Conservation (phyloP, 2,888 invertebrate genomes). For the Drosophila longiperda region DNA sequence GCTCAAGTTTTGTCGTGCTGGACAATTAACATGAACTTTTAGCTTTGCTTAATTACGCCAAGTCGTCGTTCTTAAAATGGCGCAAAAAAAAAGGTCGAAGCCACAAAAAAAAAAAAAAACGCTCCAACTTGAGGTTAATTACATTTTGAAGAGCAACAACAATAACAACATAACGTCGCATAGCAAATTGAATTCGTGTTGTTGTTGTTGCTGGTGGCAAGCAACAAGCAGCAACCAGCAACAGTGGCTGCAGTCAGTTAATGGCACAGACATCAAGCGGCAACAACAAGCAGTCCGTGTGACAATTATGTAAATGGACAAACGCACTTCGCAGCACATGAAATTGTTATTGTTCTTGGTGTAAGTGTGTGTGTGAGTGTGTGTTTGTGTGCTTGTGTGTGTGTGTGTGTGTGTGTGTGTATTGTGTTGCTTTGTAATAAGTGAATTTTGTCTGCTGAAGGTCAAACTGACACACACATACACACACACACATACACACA, state of each 20-base stretch:
- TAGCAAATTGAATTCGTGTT: conserved; percentile 71
- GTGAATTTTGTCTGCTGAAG: conserved; percentile 73
- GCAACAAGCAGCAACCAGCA: conserved; percentile 13
- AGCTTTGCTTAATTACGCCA: conserved; percentile 77
- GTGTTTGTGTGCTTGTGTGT: conserved; percentile 39
- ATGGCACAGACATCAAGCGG: conserved; percentile 64
- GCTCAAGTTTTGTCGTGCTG: conserved; percentile 58
- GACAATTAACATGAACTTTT: conserved; percentile 81
- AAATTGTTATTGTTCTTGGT: conserved; percentile 4
- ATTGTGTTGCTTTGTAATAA: conserved; percentile 43
- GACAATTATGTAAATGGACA: conserved; percentile 78
- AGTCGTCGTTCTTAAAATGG: conserved; percentile 70
- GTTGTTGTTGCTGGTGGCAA: conserved; percentile 33
- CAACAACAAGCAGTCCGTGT: conserved; percentile 62
- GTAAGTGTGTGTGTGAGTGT: conserved; percentile 30
- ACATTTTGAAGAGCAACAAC: conserved; percentile 72
- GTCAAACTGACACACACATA: conserved; percentile 52
- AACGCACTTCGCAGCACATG: conserved; percentile 61
- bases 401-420: conserved; percentile 41
- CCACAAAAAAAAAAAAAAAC: conserved; percentile 36
- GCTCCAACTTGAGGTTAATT: conserved; percentile 67
- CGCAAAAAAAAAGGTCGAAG: conserved; percentile 66
- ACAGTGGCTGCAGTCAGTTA: conserved; percentile 56
- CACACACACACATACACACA: conserved; percentile 14
- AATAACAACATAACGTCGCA: conserved; percentile 40